Evolutionary conservation across 2,113 vertebrate species (phyloP).

Genomic region (Malaclemys terrapin): DNA sequence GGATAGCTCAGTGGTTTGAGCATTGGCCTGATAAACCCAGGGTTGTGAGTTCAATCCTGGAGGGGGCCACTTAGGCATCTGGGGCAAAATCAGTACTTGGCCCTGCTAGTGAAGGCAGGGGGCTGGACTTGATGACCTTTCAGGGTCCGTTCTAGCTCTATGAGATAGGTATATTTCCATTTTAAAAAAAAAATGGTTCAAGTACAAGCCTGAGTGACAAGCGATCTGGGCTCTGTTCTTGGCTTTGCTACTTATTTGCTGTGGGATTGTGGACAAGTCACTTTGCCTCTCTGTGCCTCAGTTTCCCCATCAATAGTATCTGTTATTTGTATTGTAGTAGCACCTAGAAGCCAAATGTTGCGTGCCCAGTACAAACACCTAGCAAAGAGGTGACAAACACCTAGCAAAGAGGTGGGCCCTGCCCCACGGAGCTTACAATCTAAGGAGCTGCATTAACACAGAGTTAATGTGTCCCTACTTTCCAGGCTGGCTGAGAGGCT

Average conservation of each 20-base stretch:
- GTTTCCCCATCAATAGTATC: neutral
- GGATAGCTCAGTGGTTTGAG: too few species aligned
- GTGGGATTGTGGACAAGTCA: conserved; percentile 19
- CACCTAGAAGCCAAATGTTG: neutral
- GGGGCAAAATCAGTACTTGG: too few species aligned
- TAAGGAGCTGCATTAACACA: neutral
- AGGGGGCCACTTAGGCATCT: too few species aligned
- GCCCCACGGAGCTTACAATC: neutral
- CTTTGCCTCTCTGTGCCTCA: conserved; percentile 65
- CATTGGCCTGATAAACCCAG: too few species aligned
- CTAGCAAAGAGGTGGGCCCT: neutral
- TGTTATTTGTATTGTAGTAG: neutral
- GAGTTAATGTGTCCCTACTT: neutral
- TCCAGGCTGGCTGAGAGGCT: neutral
- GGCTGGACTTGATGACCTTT: too few species aligned
- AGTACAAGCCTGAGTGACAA: neutral
- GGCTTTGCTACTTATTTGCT: conserved; percentile 41
- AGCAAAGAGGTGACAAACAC: neutral
- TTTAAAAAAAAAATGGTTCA: neutral
- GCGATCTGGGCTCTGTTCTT: conserved; percentile 36
- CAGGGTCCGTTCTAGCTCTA: too few species aligned
- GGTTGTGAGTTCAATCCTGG: too few species aligned
- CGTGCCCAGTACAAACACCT: neutral
- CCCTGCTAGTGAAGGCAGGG: too few species aligned
- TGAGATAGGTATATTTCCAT: too few species aligned